Evolutionary conservation across 2,797 vertebrate genomes (phyloP), one percentile per base, ranked within the genome.

Genomic region (Parotocinclus haroldoi): DNA sequence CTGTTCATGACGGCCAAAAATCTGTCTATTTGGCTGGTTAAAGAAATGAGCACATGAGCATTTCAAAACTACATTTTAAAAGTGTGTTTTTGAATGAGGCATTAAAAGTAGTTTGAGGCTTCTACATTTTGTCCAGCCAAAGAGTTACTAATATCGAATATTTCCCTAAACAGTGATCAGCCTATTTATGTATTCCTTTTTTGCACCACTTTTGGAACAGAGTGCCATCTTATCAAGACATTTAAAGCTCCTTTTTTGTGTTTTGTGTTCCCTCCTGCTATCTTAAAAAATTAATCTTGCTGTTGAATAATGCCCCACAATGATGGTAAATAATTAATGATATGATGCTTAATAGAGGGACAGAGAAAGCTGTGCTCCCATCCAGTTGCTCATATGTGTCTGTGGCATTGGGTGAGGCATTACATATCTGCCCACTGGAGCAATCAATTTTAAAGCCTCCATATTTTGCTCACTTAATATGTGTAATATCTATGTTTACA

Each of bases 301-400:
- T 83, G 80, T 91, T 92, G 86, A 92, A 89, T 90, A 90, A 87
- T 82, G 82, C 86, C 87, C 89, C 80, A 70, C 82, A 85, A 87
- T 91, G 89, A 89, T 80, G 71, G 81, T 92, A 86, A 87, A 92
- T 93, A 92, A 92, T 90, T 91, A 82, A 91, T 93, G 75, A 68
- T 57, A 75, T 78, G 75, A 79, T 85, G 76, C 82, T 87, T 83
- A 84, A 87, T 87, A 84, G 84, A 87, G 82, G 79, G 82, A 80
- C 71, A 69, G 77, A 76, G 78, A 69, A 70, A 72, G 73, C 76
- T 85, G 78, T 85, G 83, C 78, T 71, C 85, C 76, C 70, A 16
- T 83, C 76, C 68, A 68, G 71, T 75, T 78, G 80, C 78, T 81
- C 68, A 13, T 82, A 84, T 82, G 80, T 19, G 69, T 63, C 39